Percentiles rank a stretch among this genome's conserved stretches.
Conservation (phyloP, 53 echinoderm and acorn worm species). For the Echinometra lucunter region DNA sequence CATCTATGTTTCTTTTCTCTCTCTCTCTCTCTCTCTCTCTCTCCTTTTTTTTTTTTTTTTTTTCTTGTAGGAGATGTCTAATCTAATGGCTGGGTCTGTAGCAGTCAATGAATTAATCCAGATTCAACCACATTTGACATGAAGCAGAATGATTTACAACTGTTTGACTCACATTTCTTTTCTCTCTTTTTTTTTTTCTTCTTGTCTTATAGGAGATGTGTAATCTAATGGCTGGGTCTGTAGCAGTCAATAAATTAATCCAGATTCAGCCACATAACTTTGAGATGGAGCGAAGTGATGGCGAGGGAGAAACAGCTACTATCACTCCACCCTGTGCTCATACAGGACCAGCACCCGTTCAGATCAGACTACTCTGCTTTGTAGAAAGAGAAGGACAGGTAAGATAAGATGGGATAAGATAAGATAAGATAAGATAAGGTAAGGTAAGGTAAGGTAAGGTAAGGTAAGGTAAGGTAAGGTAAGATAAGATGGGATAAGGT, state of each 20-base stretch:
- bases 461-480: no score
- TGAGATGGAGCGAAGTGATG: constrained; percentile 86
- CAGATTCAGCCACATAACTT: constrained; percentile 99
- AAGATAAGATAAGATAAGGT: no score
- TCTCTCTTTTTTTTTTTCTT: not conserved
- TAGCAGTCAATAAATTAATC: constrained; percentile 97
- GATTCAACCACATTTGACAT: constrained; percentile 99
- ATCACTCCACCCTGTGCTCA: constrained; percentile 99
- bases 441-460: no score
- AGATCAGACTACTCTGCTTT: constrained; percentile 90
- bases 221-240: constrained; percentile 91
- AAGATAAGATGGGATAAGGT: no score
- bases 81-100: constrained; percentile 93
- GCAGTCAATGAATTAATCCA: constrained; percentile 97
- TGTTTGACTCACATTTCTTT: not conserved
- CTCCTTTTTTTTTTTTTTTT: not conserved
- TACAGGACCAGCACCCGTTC: constrained; percentile 89
- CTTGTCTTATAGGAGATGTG: constrained; percentile 85
- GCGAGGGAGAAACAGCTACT: constrained; percentile 81
- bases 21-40: not conserved
- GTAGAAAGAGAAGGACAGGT: constrained; percentile 98
- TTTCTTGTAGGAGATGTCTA: constrained; percentile 75
- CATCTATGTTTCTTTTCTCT: not conserved
- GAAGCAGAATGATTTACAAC: constrained; percentile 71
- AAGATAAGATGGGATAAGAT: no score